A percentile compares a stretch with the other conserved stretches of the same genome.
These are phyloP conservation scores for Stegophylla sp. DNA, from an alignment of 2,888 invertebrate species.

Conservation along the genomic window DNA sequence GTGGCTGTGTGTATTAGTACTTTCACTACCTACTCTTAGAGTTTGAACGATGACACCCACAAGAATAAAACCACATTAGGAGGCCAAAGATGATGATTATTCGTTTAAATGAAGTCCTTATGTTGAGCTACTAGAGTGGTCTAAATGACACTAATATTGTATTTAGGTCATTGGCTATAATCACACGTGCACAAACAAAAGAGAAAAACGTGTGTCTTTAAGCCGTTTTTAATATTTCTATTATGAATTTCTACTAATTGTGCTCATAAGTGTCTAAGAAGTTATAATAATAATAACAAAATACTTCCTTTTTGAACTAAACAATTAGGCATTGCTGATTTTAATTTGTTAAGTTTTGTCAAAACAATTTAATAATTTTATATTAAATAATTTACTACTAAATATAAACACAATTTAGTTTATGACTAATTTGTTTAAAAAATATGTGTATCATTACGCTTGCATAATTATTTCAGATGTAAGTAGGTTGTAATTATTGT, in stretches of 20 bases:
- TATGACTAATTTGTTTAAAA: constrained; percentile 7
- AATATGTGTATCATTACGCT: constrained; percentile 14
- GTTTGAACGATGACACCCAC: constrained; percentile 31
- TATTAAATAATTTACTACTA: background rate
- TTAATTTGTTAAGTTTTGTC: background rate
- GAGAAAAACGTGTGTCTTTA: constrained; percentile 6
- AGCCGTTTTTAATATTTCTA: constrained; percentile 16
- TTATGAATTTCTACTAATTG: constrained; percentile 17
- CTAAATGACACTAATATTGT: background rate
- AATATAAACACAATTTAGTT: background rate
- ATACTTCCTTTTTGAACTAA: constrained; percentile 6
- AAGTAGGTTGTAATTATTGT: constrained; percentile 37
- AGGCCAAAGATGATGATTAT: constrained; percentile 18
- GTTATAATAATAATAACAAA: background rate
- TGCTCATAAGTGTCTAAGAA: background rate
- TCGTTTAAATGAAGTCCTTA: constrained; percentile 9
- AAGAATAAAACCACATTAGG: constrained; percentile 19
- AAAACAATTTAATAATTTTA: background rate
- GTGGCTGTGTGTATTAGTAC: background rate
- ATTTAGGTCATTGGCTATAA: constrained; percentile 36
- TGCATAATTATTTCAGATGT: background rate
- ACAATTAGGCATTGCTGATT: background rate
- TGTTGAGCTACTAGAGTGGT: background rate
- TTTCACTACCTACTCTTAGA: constrained; percentile 26
- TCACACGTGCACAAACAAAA: background rate